Percentiles rank a stretch among this genome's conserved stretches.
phyloP scores from a whole-genome alignment of 2,797 vertebrate species.

The Myripristis murdjan region DNA sequence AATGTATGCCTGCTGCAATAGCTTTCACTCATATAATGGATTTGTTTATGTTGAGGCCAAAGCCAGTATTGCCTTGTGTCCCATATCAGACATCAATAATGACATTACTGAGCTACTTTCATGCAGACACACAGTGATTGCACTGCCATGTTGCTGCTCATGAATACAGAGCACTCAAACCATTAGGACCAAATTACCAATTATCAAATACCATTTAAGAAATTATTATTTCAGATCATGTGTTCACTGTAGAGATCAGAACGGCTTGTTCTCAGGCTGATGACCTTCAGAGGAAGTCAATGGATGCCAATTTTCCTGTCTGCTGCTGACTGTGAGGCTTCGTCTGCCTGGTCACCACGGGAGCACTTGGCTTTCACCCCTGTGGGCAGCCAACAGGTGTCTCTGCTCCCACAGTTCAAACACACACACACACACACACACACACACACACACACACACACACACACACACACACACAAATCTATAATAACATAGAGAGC shows the following conservation, averaged over 20 bases:
- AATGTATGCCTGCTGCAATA: background rate
- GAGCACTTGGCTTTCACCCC: slow-evolving; percentile 17
- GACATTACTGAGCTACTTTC: slow-evolving; percentile 9
- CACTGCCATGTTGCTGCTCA: background rate
- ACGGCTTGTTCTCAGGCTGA: slow-evolving; percentile 28
- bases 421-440: background rate
- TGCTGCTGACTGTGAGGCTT: slow-evolving; percentile 8
- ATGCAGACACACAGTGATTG: background rate
- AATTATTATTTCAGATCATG: slow-evolving; percentile 17
- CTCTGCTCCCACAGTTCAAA: slow-evolving; percentile 2
- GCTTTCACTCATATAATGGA: slow-evolving; percentile 1
- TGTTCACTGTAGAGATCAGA: slow-evolving; percentile 3
- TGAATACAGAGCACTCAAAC: slow-evolving; percentile 3
- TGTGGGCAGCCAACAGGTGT: slow-evolving; percentile 38
- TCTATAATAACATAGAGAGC: background rate
- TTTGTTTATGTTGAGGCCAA: slow-evolving; percentile 6
- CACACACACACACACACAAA: background rate
- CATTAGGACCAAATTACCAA: slow-evolving; percentile 22
- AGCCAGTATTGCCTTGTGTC: background rate
- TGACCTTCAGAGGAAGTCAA: slow-evolving; percentile 36
- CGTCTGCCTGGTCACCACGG: slow-evolving; percentile 22
- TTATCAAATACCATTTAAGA: slow-evolving; percentile 26
- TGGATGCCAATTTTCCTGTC: background rate
- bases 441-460: background rate
- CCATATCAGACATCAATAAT: background rate